These are phyloP conservation scores for Altica lythri DNA, from an alignment of 2,888 invertebrate species.

Conservation along the genomic window DNA sequence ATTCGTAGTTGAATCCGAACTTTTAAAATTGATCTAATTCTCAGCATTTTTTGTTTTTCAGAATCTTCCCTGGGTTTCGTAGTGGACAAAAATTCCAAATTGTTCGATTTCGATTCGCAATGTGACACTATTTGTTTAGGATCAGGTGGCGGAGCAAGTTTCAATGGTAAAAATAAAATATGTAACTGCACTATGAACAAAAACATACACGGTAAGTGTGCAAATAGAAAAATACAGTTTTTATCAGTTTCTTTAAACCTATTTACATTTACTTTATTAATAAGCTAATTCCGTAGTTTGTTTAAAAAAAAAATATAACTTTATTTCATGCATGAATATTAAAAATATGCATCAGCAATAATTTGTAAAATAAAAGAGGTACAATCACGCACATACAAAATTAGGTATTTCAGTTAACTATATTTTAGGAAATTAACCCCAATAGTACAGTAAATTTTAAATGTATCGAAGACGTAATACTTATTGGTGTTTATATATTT, in stretches of 20 bases:
- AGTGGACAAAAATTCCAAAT: slow-evolving; percentile 26
- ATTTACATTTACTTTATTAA: background rate
- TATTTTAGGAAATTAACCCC: no score
- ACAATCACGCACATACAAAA: no score
- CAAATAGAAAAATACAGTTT: slow-evolving; percentile 14
- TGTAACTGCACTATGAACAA: slow-evolving; percentile 33
- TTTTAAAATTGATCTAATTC: slow-evolving; percentile 10
- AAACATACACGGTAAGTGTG: slow-evolving; percentile 33
- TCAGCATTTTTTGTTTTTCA: slow-evolving; percentile 9
- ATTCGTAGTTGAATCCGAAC: background rate
- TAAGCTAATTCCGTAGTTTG: background rate
- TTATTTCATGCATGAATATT: no score
- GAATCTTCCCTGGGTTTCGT: slow-evolving; percentile 15
- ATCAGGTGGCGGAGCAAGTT: slow-evolving; percentile 34
- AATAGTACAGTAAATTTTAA: no score
- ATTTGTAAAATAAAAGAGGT: no score
- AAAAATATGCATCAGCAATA: no score
- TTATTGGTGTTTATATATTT: no score
- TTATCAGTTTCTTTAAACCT: no score
- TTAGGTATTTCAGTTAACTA: no score
- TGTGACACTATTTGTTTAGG: slow-evolving; percentile 37
- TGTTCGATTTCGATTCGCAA: slow-evolving; percentile 30
- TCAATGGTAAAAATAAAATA: slow-evolving; percentile 30
- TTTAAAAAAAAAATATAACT: no score
- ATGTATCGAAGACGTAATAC: no score